Conservation (phyloP, 2,797 vertebrate species). For the Anas georgica region DNA sequence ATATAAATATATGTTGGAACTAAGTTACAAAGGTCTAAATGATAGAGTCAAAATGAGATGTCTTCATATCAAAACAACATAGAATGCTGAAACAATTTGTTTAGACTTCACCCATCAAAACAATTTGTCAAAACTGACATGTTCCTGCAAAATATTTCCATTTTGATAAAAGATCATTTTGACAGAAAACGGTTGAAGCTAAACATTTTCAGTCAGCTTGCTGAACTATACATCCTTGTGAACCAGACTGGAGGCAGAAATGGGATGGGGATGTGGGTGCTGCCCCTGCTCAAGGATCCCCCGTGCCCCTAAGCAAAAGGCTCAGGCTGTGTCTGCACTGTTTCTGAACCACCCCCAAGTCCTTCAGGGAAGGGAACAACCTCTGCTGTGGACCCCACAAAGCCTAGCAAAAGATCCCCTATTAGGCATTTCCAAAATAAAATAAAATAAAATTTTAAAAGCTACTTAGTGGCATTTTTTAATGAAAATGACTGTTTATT, state of each 20-base stretch:
- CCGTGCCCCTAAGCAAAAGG: not conserved
- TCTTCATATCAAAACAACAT: constrained; percentile 52
- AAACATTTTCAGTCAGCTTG: constrained; percentile 14
- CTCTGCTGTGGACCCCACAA: not conserved
- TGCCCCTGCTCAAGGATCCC: not conserved
- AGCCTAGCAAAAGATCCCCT: not conserved
- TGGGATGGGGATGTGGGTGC: not conserved
- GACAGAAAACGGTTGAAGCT: constrained; percentile 38
- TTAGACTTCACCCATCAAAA: constrained; percentile 69
- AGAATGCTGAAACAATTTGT: constrained; percentile 60
- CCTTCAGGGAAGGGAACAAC: not conserved
- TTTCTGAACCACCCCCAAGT: not conserved
- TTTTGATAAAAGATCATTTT: constrained; percentile 53
- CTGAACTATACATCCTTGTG: constrained; percentile 12
- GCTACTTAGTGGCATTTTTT: not conserved
- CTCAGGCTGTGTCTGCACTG: not conserved
- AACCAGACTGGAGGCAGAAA: constrained; percentile 13
- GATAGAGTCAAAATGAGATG: constrained; percentile 50
- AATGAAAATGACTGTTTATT: not conserved
- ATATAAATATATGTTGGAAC: constrained; percentile 2
- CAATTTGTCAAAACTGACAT: constrained; percentile 59
- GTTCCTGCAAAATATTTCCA: constrained; percentile 63
- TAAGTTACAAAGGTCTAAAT: constrained; percentile 49
- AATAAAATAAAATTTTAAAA: not conserved
- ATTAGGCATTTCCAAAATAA: not conserved